Base-by-base conservation (phyloP, 1,140 invertebrate genomes). In the Ridgeia piscesae region DNA sequence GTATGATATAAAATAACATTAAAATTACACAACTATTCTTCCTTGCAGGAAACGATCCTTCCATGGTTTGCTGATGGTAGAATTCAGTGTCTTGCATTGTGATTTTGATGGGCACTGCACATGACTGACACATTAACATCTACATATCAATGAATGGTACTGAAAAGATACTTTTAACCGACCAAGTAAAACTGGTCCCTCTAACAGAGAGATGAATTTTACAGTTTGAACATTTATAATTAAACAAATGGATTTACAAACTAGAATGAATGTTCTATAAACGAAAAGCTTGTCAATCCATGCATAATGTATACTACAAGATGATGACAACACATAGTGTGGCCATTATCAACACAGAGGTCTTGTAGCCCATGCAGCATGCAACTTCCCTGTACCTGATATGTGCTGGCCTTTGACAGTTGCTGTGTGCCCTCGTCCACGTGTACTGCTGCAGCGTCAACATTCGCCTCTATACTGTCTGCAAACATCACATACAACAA, bases 381-480 rank as follows among this genome's bases (percentile, higher is more conserved):
- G 91, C 34, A 50, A 33, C 33, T 33, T 6, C 2, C 35, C 21
- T 33, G 93, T 95, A 97, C 96, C 95, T 98, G 98, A 95, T 98
- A 98, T 77, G 97, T 97, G 92, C 97, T 97, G 33, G 99, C 98
- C 96, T 98, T 97, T 93, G 97, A 96, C 34, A 99, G 96, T 95
- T 99, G 97, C 92, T 97, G 96, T 1, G 97, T 97, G 21, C 98
- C 99, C 95, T 98, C 97, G 92, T 97, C 97, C 0, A 99, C 98
- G 94, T 98, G 97, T 91, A 98, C 97, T 93, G 97, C 97, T n/a
- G 99, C 97, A 94, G 97, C 97, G 96, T 99, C 99, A 88, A 99
- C 98, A 95, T 98, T 98, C 0, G 98, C 98, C 96, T 99, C 99
- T 95, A 99, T 99, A 50, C 98, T 99, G 95, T 99, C 99, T 50